These are phyloP conservation scores for Antechinus flavipes DNA, from an alignment of 2,113 vertebrate species.

Conservation along the genomic window DNA sequence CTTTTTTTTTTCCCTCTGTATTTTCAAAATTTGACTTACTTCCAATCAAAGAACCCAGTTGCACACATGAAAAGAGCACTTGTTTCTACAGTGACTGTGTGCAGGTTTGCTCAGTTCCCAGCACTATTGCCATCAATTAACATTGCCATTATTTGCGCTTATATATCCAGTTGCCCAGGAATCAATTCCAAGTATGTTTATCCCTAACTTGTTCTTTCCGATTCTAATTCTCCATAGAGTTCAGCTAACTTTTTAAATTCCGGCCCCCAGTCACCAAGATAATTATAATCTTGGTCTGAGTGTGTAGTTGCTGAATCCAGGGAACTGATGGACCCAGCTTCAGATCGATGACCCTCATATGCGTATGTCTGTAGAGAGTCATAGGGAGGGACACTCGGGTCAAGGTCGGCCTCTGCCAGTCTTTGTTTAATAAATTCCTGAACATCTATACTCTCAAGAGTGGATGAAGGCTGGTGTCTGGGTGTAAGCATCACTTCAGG, in stretches of 20 bases:
- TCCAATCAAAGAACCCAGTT: slow-evolving; percentile 88
- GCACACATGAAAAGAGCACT: slow-evolving; percentile 89
- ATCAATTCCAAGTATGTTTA: slow-evolving; percentile 78
- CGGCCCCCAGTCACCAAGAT: slow-evolving; percentile 94
- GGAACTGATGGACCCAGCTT: slow-evolving; percentile 94
- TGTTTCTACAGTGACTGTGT: slow-evolving; percentile 89
- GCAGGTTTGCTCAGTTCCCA: slow-evolving; percentile 85
- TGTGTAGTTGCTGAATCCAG: slow-evolving; percentile 91
- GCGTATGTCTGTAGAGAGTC: slow-evolving; percentile 99
- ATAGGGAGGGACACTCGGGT: slow-evolving; percentile 94
- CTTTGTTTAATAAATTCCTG: slow-evolving; percentile 93
- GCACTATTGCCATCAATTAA: slow-evolving; percentile 78
- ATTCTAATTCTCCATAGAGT: slow-evolving; percentile 94
- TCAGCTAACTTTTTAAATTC: slow-evolving; percentile 97
- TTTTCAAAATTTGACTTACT: slow-evolving; percentile 87
- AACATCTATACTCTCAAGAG: slow-evolving; percentile 90
- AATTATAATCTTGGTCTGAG: slow-evolving; percentile 92
- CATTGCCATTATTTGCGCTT: slow-evolving; percentile 76
- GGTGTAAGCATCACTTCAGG: slow-evolving; percentile 86
- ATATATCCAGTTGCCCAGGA: slow-evolving; percentile 76
- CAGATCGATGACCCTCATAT: slow-evolving; percentile 95
- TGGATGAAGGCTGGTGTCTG: slow-evolving; percentile 82
- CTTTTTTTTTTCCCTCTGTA: slow-evolving; percentile 84
- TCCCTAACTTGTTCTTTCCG: slow-evolving; percentile 89
- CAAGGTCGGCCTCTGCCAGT: slow-evolving; percentile 94